These are phyloP conservation scores for Neosilurus mollespiculum DNA, from an alignment of 2,797 vertebrate genomes.

Conservation along the genomic window DNA sequence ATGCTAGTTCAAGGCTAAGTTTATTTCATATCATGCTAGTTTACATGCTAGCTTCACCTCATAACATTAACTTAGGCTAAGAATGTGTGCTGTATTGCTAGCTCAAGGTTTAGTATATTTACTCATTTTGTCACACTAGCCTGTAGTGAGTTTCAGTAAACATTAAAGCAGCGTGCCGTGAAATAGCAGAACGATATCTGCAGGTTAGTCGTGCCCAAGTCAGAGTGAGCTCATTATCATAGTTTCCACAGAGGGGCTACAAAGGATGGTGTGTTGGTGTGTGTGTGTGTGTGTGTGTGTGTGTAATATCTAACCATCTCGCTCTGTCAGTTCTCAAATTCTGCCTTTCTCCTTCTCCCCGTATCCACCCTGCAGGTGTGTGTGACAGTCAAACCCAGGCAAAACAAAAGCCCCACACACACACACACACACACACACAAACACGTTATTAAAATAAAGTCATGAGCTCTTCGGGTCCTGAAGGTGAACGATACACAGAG, in stretches of 20 bases:
- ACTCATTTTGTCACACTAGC: no score
- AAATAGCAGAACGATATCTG: not conserved
- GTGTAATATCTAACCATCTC: constrained; percentile 27
- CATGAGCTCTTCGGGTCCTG: constrained; percentile 8
- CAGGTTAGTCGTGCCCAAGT: constrained; percentile 8
- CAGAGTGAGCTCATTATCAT: not conserved
- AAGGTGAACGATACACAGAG: constrained; percentile 15
- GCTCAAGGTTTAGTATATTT: not conserved
- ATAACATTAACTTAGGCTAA: no score
- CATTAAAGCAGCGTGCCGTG: not conserved
- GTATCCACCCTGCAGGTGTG: constrained; percentile 40
- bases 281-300: constrained; percentile 26
- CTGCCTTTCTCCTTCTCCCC: constrained; percentile 6
- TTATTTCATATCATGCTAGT: not conserved
- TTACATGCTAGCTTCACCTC: not conserved
- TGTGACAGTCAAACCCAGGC: not conserved
- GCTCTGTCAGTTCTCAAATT: constrained; percentile 14
- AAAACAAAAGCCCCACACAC: constrained; percentile 12
- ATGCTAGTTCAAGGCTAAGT: not conserved
- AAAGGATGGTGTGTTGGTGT: constrained; percentile 6
- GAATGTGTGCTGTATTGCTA: not conserved
- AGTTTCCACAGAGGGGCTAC: constrained; percentile 13
- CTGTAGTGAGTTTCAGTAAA: not conserved
- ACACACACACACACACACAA: not conserved
- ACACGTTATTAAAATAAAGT: not conserved